Conservation (phyloP, 2,113 vertebrate species). For the Panthera tigris region DNA sequence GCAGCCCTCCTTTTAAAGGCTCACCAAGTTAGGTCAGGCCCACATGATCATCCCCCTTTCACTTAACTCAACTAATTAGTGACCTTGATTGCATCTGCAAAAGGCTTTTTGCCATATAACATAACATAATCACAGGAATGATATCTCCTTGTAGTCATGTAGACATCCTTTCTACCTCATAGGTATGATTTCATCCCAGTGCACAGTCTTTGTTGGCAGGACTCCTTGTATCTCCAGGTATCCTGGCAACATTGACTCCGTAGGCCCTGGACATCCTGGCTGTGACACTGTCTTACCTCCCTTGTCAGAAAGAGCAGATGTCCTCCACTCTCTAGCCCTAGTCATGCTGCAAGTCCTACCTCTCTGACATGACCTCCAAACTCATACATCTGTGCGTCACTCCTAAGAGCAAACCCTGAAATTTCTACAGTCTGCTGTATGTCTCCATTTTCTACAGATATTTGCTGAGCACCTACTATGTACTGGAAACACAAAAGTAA, state of each 20-base stretch:
- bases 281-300: not conserved
- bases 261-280: not conserved
- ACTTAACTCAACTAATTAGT: constrained; percentile 14
- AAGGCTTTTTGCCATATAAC: not conserved
- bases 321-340: not conserved
- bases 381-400: not conserved
- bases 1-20: not conserved
- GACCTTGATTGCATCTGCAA: not conserved
- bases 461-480: not conserved
- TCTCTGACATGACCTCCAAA: not conserved
- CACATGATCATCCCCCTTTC: not conserved
- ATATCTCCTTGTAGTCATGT: not conserved
- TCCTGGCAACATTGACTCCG: not conserved
- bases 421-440: not conserved
- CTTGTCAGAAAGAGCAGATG: not conserved
- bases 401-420: not conserved
- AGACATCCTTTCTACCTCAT: not conserved
- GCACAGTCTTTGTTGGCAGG: not conserved
- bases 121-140: not conserved
- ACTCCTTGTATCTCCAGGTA: not conserved
- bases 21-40: not conserved
- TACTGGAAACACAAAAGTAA: not conserved
- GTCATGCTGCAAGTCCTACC: not conserved
- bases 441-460: not conserved
- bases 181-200: not conserved